Evolutionary conservation across 2,113 vertebrate species (phyloP).

Genomic region (Nothoprocta pentlandii): DNA sequence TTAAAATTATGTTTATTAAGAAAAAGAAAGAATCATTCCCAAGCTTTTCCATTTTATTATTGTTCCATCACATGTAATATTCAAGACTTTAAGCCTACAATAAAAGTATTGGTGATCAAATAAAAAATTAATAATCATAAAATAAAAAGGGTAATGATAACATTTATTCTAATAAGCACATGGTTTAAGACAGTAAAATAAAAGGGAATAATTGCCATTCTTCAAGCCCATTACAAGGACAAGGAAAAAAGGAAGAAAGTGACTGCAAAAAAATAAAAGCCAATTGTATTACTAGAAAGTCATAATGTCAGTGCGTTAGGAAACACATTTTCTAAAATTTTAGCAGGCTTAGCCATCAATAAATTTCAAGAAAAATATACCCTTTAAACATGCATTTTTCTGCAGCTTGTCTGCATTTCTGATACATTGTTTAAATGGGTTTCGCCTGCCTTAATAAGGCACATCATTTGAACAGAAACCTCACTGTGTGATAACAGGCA

Average conservation of each 20-base stretch:
- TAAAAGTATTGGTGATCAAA: slow-evolving; percentile 58
- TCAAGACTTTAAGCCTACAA: slow-evolving; percentile 43
- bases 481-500: slow-evolving; percentile 67
- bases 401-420: slow-evolving; percentile 51
- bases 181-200: slow-evolving; percentile 60
- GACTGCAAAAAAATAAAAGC: background rate
- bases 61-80: slow-evolving; percentile 40
- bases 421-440: slow-evolving; percentile 64
- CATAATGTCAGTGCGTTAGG: slow-evolving; percentile 31
- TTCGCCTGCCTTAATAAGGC: slow-evolving; percentile 70
- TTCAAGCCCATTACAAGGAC: slow-evolving; percentile 16
- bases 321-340: slow-evolving; percentile 45
- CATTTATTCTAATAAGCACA: slow-evolving; percentile 68
- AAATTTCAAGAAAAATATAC: slow-evolving; percentile 39
- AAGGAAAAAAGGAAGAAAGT: background rate
- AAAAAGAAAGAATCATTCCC: background rate
- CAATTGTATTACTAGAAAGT: background rate
- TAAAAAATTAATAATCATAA: slow-evolving; percentile 70
- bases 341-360: slow-evolving; percentile 50
- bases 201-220: slow-evolving; percentile 58
- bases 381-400: slow-evolving; percentile 44
- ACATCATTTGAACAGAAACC: slow-evolving; percentile 67
- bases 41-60: slow-evolving; percentile 26
- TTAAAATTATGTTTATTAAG: background rate
- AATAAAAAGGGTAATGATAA: slow-evolving; percentile 51